A percentile compares a stretch with the other conserved stretches of the same genome.
These are phyloP conservation scores for Trilocha varians DNA, from an alignment of 2,888 invertebrate species.

Conservation along the genomic window DNA sequence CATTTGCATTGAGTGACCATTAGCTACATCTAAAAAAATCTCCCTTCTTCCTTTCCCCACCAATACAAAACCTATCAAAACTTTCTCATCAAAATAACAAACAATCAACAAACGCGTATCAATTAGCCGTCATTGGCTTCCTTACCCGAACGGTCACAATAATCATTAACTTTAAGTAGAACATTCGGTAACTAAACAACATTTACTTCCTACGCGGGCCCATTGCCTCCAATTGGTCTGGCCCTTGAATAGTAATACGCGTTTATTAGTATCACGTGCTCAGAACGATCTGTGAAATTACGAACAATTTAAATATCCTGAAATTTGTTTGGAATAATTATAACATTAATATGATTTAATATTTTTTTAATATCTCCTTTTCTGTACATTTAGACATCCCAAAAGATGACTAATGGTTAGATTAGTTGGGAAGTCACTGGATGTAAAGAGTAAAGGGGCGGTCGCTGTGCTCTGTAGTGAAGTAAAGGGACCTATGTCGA, in stretches of 20 bases:
- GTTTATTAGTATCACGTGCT: background rate
- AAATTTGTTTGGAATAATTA: background rate
- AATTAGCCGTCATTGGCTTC: constrained; percentile 54
- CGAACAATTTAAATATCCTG: background rate
- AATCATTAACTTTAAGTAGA: constrained; percentile 49
- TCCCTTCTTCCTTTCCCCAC: too few species aligned
- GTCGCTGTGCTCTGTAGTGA: too few species aligned
- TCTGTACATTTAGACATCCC: too few species aligned
- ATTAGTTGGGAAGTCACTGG: too few species aligned
- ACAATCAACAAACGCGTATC: constrained; percentile 47
- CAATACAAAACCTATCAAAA: too few species aligned
- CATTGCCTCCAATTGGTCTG: background rate
- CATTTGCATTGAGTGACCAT: too few species aligned
- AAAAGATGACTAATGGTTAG: too few species aligned
- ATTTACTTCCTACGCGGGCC: constrained; percentile 2
- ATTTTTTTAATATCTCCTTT: too few species aligned
- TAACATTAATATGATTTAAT: too few species aligned
- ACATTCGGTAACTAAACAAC: constrained; percentile 10
- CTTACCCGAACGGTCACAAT: constrained; percentile 43
- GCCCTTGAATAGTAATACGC: background rate
- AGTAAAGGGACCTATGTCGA: too few species aligned
- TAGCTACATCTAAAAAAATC: too few species aligned
- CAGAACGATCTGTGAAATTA: background rate
- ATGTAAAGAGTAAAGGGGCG: too few species aligned
- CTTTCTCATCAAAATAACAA: constrained; percentile 26